phyloP scores from a whole-genome alignment of 1,140 invertebrate species.

The Ptiloglossa arizonensis region DNA sequence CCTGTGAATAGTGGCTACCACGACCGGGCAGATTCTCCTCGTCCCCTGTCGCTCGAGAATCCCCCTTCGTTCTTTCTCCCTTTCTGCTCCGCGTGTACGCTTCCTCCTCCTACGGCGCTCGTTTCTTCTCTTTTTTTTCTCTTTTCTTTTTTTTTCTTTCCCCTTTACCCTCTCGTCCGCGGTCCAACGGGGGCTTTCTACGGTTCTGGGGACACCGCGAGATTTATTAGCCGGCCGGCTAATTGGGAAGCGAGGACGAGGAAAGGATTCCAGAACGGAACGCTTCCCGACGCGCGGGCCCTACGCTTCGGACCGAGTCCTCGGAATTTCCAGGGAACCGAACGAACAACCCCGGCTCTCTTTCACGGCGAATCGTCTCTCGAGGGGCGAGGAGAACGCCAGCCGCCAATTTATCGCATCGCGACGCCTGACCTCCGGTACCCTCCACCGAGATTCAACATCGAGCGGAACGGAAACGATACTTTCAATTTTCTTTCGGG shows the following conservation, averaged over 20 bases:
- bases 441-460: constrained; percentile 27
- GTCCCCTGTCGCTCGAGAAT: constrained; percentile 43
- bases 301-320: background rate
- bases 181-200: constrained; percentile 25
- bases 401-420: constrained; percentile 56
- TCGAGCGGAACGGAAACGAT: too few relatives aligned
- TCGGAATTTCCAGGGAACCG: constrained; percentile 48
- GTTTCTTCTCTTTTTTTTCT: too few relatives aligned
- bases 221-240: constrained; percentile 66
- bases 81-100: constrained; percentile 29
- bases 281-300: constrained; percentile 32
- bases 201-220: constrained; percentile 52
- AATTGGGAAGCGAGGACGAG: constrained; percentile 65
- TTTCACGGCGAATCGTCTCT: constrained; percentile 12
- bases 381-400: background rate
- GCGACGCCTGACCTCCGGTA: constrained; percentile 43
- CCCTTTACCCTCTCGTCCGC: constrained; percentile 16
- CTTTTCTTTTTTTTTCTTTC: background rate
- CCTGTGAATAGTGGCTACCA: constrained; percentile 53
- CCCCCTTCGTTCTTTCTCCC: constrained; percentile 16
- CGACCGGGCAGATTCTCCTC: constrained; percentile 33
- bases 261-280: constrained; percentile 62
- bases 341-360: constrained; percentile 40
- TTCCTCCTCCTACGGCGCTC: constrained; percentile 45
- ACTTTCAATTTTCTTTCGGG: too few relatives aligned